phyloP scores from a whole-genome alignment of 2,888 invertebrate species.

The Hypsopygia costalis region DNA sequence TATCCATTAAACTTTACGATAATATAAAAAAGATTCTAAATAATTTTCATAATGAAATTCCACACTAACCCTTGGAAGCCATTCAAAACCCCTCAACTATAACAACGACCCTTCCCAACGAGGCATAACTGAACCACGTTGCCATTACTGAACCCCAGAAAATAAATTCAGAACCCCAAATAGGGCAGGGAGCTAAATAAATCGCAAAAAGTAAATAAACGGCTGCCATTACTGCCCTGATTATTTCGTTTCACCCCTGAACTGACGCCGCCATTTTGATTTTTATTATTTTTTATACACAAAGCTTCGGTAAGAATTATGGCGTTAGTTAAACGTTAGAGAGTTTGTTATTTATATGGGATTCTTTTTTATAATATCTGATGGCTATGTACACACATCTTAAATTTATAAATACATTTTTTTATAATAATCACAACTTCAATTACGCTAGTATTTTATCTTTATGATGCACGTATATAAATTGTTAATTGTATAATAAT shows the following conservation, averaged over 20 bases:
- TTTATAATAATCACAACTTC: no score
- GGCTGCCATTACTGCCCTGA: constrained; percentile 72
- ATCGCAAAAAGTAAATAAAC: constrained; percentile 77
- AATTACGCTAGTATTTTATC: no score
- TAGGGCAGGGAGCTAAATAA: constrained; percentile 56
- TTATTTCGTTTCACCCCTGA: constrained; percentile 65
- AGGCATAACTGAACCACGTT: constrained; percentile 67
- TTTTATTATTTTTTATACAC: constrained; percentile 34
- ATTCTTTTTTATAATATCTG: no score
- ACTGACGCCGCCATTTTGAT: constrained; percentile 64
- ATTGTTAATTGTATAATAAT: no score
- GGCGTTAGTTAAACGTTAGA: constrained; percentile 16
- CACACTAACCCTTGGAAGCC: constrained; percentile 4
- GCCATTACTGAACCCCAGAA: constrained; percentile 57
- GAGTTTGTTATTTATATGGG: no score
- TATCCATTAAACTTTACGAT: neutral
- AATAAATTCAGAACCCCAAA: constrained; percentile 44
- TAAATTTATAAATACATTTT: no score
- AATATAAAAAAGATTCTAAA: constrained; percentile 1
- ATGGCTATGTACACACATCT: no score
- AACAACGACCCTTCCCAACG: constrained; percentile 56
- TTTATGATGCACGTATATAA: no score
- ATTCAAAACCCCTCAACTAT: constrained; percentile 13
- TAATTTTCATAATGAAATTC: constrained; percentile 10
- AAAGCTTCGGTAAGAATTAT: constrained; percentile 32